Evolutionary conservation across 1,140 invertebrate species (phyloP).

Genomic region (Spodoptera litura): DNA sequence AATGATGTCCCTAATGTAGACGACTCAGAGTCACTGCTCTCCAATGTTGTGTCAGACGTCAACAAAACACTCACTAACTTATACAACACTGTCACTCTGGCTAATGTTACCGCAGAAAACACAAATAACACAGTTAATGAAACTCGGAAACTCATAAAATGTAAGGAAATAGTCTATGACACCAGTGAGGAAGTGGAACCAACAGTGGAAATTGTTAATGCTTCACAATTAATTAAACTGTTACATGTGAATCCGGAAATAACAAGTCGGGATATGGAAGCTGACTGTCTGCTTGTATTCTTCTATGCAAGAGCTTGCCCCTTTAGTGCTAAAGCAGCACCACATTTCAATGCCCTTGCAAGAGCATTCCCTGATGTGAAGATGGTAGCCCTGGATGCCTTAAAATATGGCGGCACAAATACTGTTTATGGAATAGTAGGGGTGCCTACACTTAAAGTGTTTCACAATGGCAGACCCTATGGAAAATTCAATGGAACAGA

Average conservation of each 20-base stretch:
- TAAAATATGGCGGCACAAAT: conserved; percentile 94
- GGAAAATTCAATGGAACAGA: conserved; percentile 95
- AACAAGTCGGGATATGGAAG: conserved; percentile 76
- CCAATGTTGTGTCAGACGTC: conserved; percentile 77
- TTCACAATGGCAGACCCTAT: conserved; percentile 96
- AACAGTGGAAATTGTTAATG: conserved; percentile 82
- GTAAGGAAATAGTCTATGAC: conserved; percentile 77
- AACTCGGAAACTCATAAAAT: conserved; percentile 81
- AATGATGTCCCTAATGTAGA: conserved; percentile 74
- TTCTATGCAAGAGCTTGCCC: conserved; percentile 97
- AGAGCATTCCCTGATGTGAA: conserved; percentile 94
- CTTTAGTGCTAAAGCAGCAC: conserved; percentile 95
- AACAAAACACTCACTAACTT: conserved; percentile 78
- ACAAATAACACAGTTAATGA: conserved; percentile 71
- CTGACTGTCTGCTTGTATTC: conserved; percentile 92
- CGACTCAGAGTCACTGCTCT: conserved; percentile 77
- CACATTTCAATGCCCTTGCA: conserved; percentile 95
- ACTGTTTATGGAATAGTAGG: conserved; percentile 97
- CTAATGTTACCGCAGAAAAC: conserved; percentile 75
- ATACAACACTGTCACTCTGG: conserved; percentile 77
- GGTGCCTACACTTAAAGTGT: conserved; percentile 96
- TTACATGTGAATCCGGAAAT: conserved; percentile 79
- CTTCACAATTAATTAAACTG: conserved; percentile 73
- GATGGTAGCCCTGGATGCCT: conserved; percentile 96
- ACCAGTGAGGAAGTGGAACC: conserved; percentile 67